phyloP scores from a whole-genome alignment of 2,888 invertebrate species.

The Leptopilina myrica region DNA sequence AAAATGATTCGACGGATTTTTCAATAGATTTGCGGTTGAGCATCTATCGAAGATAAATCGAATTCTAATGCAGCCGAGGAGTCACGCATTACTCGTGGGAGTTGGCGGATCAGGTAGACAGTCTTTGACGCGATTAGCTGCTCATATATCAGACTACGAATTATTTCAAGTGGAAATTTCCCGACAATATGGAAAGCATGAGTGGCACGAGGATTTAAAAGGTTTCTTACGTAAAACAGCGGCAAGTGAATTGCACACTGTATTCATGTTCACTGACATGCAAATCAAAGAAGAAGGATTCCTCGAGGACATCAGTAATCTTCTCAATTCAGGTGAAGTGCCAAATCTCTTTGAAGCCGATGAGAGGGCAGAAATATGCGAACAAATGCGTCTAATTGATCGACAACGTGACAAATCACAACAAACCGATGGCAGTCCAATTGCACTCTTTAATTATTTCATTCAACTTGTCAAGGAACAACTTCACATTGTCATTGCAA shows the following conservation, averaged over 20 bases:
- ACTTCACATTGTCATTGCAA: constrained; percentile 91
- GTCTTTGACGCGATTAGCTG: constrained; percentile 91
- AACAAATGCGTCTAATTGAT: constrained; percentile 95
- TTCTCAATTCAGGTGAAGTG: constrained; percentile 95
- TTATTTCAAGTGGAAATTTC: constrained; percentile 95
- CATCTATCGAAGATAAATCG: constrained; percentile 94
- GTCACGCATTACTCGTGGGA: constrained; percentile 92
- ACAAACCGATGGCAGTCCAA: constrained; percentile 95
- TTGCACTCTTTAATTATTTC: constrained; percentile 94
- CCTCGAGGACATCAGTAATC: constrained; percentile 94
- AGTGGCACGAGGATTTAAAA: constrained; percentile 96
- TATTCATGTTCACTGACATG: constrained; percentile 93
- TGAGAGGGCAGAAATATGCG: constrained; percentile 93
- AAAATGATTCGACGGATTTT: too few relatives aligned
- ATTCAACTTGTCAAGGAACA: constrained; percentile 92
- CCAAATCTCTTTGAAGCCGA: constrained; percentile 92
- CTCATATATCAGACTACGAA: constrained; percentile 96
- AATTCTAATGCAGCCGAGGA: constrained; percentile 93
- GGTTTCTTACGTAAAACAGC: constrained; percentile 87
- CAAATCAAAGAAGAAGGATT: constrained; percentile 97
- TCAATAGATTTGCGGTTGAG: constrained; percentile 92
- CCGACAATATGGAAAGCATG: constrained; percentile 87
- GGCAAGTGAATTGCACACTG: constrained; percentile 89
- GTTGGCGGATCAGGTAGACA: constrained; percentile 96
- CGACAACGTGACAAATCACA: constrained; percentile 90